Evolutionary conservation across 2,888 invertebrate species (phyloP), one percentile per base, ranked within the genome.

Genomic region (Erynnis tages): DNA sequence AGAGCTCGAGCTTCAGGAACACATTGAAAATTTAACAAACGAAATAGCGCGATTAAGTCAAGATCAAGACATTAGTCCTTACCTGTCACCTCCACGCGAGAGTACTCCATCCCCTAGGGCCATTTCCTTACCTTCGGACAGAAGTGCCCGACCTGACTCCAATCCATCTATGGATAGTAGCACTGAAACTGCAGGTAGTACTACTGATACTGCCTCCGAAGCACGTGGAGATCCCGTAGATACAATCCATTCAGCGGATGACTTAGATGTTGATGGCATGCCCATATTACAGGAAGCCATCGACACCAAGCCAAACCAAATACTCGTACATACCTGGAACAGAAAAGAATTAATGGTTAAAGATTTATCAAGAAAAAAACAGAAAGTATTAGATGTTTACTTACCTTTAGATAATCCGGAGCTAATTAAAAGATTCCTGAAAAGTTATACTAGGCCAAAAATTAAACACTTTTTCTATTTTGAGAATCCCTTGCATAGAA

Each of bases 391-490:
- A 17, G 48, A 55, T 21, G 44, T 58, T 16, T 32, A 32, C 4
- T 4, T 52, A 5, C 55, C 58, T 3, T 1, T 30, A 52, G 30
- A 55, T 30, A 41, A 46, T n/a, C 7, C 10, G 11, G 46, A 48
- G 2, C n/a, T 57, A 21, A 23, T 59, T 7, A 60, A 57, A 55
- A 17, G 2, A 21, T 58, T 61, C 16, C 25, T 60, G 2, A 58
- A 58, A 38, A 11, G 50, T 13, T 55, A 57, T 21, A 32, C 53
- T 4, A 30, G 34, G n/a, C 19, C 29, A 1, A 54, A 57, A 21
- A 21, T 47, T 1, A 55, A 57, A 32, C 53, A 60, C 14, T 58
- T 54, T n/a, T 34, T 58, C 1, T 65, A 65, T 48, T 65, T 62
- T 32, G 59, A 64, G 8, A 16, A 59, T 2, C 16, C 35, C n/a